These are phyloP conservation scores for Agrochola lota DNA, from an alignment of 2,888 invertebrate genomes.

Conservation along the genomic window DNA sequence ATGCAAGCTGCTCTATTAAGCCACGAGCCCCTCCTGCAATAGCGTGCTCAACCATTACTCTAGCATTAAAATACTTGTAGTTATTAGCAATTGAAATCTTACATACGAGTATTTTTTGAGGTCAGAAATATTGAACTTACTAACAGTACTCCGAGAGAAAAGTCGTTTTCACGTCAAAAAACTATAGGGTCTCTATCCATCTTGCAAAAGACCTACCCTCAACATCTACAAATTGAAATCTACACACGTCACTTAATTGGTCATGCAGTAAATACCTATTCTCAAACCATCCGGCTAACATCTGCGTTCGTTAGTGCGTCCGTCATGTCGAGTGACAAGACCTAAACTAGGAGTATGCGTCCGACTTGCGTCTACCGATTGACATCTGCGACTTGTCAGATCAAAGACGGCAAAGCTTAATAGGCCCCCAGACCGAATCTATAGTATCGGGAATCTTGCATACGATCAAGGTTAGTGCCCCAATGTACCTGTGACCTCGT, in stretches of 20 bases:
- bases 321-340: slow-evolving; percentile 72
- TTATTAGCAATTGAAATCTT: too few species aligned
- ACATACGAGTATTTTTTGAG: too few species aligned
- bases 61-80: too few species aligned
- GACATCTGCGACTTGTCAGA: slow-evolving; percentile 73
- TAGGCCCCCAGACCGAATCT: slow-evolving; percentile 74
- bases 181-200: background rate
- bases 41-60: too few species aligned
- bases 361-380: slow-evolving; percentile 68
- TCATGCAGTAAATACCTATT: slow-evolving; percentile 63
- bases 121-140: too few species aligned
- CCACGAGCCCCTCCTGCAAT: too few species aligned
- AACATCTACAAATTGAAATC: slow-evolving; percentile 2
- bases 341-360: slow-evolving; percentile 75
- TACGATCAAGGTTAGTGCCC: slow-evolving; percentile 76
- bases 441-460: slow-evolving; percentile 75
- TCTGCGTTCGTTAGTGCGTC: slow-evolving; percentile 80
- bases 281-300: slow-evolving; percentile 75
- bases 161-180: background rate
- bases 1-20: too few species aligned
- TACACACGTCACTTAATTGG: slow-evolving; percentile 38
- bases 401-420: slow-evolving; percentile 81
- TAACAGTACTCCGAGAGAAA: too few species aligned
- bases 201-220: background rate
- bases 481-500: slow-evolving; percentile 75